Conservation (phyloP, 2,888 invertebrate species). For the Camptogramma bilineatum region DNA sequence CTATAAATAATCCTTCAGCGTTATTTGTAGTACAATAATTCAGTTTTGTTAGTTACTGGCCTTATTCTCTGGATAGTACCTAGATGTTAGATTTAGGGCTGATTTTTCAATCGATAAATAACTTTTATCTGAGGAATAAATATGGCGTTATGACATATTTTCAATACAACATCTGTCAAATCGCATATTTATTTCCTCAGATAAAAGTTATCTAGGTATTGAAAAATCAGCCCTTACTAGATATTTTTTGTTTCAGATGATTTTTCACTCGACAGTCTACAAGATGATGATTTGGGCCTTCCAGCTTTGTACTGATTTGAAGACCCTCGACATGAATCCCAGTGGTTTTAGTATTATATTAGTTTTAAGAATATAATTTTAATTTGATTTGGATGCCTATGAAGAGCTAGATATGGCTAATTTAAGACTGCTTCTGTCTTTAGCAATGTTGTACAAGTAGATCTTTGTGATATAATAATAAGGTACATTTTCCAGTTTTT, state of each 20-base stretch:
- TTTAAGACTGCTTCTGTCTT: neutral
- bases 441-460: neutral
- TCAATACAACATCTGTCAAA: too few relatives aligned
- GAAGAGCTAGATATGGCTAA: neutral
- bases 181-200: too few relatives aligned
- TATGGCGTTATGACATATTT: too few relatives aligned
- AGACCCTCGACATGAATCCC: conserved; percentile 6
- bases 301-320: conserved; percentile 64
- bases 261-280: conserved; percentile 66
- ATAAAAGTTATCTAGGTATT: too few relatives aligned
- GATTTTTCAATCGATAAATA: too few relatives aligned
- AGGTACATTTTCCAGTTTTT: conserved; percentile 5
- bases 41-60: neutral
- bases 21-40: neutral
- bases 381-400: conserved; percentile 1
- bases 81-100: neutral
- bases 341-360: conserved; percentile 21
- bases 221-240: too few relatives aligned
- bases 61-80: conserved; percentile 16
- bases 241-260: conserved; percentile 65
- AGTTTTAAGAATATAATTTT: conserved; percentile 7
- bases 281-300: conserved; percentile 65
- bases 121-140: too few relatives aligned
- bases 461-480: neutral
- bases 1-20: neutral